A percentile compares a stretch with the other conserved stretches of the same genome.
phyloP scores from a whole-genome alignment of 2,797 vertebrate species.

The Enteromius paludinosus region DNA sequence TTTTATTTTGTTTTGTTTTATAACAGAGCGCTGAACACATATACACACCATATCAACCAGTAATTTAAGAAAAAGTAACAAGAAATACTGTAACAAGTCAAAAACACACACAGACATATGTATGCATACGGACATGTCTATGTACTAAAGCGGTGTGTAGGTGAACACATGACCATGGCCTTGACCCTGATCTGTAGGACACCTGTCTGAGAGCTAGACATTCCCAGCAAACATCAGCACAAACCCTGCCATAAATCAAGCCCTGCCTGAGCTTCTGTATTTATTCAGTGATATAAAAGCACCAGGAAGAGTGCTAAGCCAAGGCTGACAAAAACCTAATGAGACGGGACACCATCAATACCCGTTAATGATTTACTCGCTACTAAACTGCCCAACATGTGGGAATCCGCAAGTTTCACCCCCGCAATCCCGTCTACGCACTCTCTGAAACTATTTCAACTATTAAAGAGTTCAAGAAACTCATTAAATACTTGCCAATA shows the following conservation, averaged over 20 bases:
- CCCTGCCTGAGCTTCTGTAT: conserved; percentile 81
- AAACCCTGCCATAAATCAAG: conserved; percentile 84
- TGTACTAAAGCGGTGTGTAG: background rate
- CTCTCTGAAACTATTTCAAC: background rate
- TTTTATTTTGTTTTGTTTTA: background rate
- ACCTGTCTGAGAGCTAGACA: conserved; percentile 46
- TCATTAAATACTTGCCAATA: conserved; percentile 30
- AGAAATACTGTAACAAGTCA: background rate
- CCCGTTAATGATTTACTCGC: conserved; percentile 81
- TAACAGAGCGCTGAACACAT: conserved; percentile 49
- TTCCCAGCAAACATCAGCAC: conserved; percentile 70
- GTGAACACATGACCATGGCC: conserved; percentile 11
- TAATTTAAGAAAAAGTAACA: conserved; percentile 55
- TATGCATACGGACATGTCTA: background rate
- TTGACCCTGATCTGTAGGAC: conserved; percentile 33
- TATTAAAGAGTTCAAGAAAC: conserved; percentile 31
- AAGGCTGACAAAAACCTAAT: conserved; percentile 76
- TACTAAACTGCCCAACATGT: conserved; percentile 6
- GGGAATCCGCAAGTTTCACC: conserved; percentile 34
- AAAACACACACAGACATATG: conserved; percentile 37
- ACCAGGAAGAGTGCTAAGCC: conserved; percentile 76
- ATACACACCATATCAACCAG: conserved; percentile 59
- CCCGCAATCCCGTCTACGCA: conserved; percentile 12
- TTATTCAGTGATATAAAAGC: conserved; percentile 91
- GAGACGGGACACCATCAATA: conserved; percentile 72